phyloP scores from a whole-genome alignment of 2,113 vertebrate species.

The Mixornis gularis region DNA sequence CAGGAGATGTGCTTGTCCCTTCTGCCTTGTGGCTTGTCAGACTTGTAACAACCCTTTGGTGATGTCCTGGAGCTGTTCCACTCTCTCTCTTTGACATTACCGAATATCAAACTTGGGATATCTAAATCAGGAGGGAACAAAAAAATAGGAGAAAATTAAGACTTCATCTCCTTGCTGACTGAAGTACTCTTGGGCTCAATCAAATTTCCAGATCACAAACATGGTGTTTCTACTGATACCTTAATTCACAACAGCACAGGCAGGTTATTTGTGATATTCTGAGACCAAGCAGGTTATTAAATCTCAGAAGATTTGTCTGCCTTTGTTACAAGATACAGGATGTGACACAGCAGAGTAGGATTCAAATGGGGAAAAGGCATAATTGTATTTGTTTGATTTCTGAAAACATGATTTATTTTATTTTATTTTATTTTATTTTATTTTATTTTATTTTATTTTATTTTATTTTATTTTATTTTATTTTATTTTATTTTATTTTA shows the following conservation, averaged over 20 bases:
- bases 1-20: background rate
- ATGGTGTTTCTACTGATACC: background rate
- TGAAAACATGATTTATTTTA: background rate
- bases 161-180: background rate
- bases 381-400: background rate
- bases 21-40: background rate
- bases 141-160: background rate
- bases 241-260: background rate
- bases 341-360: background rate
- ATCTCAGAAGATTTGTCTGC: background rate
- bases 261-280: background rate
- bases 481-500: background rate
- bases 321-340: background rate
- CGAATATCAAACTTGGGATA: background rate
- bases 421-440: background rate
- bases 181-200: background rate
- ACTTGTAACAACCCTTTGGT: background rate
- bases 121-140: background rate
- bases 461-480: too few relatives aligned
- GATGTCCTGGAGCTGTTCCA: background rate
- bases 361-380: background rate
- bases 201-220: background rate
- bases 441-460: background rate
- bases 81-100: background rate
- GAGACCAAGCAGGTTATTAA: background rate